Conservation (phyloP, 2,797 vertebrate genomes). For the Borostomias antarcticus region DNA sequence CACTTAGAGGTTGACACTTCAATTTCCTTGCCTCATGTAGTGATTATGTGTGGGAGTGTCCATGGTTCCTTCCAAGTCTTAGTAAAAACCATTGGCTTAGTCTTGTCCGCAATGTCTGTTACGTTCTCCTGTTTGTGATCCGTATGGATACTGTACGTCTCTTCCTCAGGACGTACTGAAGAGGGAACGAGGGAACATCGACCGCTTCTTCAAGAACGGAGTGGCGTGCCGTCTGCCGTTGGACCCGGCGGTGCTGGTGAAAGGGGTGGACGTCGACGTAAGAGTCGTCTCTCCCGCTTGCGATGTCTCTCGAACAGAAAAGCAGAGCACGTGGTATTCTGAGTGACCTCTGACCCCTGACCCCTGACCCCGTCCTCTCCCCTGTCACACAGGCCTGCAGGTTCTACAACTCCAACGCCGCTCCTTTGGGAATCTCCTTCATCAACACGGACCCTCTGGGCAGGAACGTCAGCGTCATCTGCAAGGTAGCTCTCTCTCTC, state of each 20-base stretch:
- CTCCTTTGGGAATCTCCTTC: slow-evolving; percentile 89
- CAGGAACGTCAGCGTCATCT: slow-evolving; percentile 86
- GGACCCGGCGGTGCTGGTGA: slow-evolving; percentile 86
- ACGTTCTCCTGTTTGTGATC: not conserved
- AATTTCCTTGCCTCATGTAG: not conserved
- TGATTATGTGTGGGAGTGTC: too few relatives aligned
- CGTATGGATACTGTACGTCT: not conserved
- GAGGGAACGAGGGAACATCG: slow-evolving; percentile 75
- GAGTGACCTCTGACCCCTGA: not conserved
- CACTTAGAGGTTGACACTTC: too few relatives aligned
- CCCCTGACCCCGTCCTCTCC: too few relatives aligned
- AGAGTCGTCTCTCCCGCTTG: slow-evolving; percentile 15
- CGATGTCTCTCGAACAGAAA: too few relatives aligned
- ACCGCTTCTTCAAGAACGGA: slow-evolving; percentile 80
- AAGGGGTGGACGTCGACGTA: slow-evolving; percentile 84
- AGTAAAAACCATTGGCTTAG: too few relatives aligned
- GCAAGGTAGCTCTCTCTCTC: slow-evolving; percentile 80
- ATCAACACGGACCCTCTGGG: slow-evolving; percentile 86
- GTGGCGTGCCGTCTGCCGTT: slow-evolving; percentile 85
- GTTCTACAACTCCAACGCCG: slow-evolving; percentile 90
- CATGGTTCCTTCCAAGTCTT: too few relatives aligned
- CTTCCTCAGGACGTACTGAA: slow-evolving; percentile 79
- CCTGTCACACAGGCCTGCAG: slow-evolving; percentile 80
- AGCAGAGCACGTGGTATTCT: too few relatives aligned
- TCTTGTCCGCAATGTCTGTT: too few relatives aligned